phyloP scores from a whole-genome alignment of 2,888 invertebrate genomes.

The Theretra japonica region DNA sequence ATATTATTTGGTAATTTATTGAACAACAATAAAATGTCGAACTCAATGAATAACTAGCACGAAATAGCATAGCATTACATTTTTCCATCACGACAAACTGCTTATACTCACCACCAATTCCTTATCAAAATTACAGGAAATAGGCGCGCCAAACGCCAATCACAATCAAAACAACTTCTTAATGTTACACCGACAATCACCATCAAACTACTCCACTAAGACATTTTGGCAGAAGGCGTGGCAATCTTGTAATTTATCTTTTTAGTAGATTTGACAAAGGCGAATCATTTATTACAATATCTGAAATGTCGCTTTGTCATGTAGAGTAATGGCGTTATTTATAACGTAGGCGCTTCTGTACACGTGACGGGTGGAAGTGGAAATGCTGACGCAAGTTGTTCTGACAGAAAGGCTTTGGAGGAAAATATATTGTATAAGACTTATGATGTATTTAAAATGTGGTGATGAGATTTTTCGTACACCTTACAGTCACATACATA shows the following conservation, averaged over 20 bases:
- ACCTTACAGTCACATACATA: too few species aligned
- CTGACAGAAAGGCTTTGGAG: neutral
- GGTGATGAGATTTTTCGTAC: too few species aligned
- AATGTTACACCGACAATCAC: neutral
- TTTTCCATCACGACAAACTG: too few species aligned
- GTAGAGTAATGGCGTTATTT: neutral
- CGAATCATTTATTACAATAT: neutral
- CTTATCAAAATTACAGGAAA: too few species aligned
- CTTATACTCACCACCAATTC: too few species aligned
- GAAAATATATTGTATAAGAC: neutral
- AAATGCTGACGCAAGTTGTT: neutral
- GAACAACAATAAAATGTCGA: too few species aligned
- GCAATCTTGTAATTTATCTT: neutral
- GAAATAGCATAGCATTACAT: too few species aligned
- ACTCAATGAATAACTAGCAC: too few species aligned
- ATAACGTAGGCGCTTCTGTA: neutral
- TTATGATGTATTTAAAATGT: too few species aligned
- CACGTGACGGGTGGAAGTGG: neutral
- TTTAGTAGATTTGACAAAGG: conserved; percentile 1
- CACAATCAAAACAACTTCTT: too few species aligned
- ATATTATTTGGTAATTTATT: too few species aligned
- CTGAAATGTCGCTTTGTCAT: neutral
- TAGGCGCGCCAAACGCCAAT: too few species aligned
- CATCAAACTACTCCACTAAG: neutral
- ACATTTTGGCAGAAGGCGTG: neutral